Base-by-base conservation (phyloP, 2,888 invertebrate species). In the Emesis russula region DNA sequence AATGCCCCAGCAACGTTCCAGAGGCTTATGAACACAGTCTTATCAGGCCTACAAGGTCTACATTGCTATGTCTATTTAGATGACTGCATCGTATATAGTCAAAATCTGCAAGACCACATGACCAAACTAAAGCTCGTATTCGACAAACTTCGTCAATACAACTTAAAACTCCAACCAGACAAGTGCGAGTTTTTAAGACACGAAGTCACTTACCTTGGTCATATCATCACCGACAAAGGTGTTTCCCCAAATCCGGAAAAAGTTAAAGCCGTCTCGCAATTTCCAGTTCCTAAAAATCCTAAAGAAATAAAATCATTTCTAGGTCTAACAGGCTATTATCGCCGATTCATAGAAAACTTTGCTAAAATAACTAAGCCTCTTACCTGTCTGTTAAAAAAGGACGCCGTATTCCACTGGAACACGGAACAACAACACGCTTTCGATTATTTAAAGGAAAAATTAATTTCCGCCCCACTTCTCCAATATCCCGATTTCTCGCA, bases 171-270 rank as follows among this genome's bases (percentile, higher is more conserved):
- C 15, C 95, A 44, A 11, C 41, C 41, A 11, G 41, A 44, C 41
- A 44, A 44, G 41, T 44, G 41, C 11, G 41, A 44, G 86, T 95
- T 95, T 68, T 71, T 95, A 77, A 44, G 88, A 31, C 88, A 83
- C n/a, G 94, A 95, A 93, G 94, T 96, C 3, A 86, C 90, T 5
- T 96, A 94, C 81, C 80, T 96, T 31, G 96, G 96, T 6, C 96
- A 95, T 73, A 89, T 95, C 13, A 94, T 96, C 15, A 92, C 94
- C 11, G 86, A 90, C 6, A 93, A 96, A 9, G 96, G 95, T 36
- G 90, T 96, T 4, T 93, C 90, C 44, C 96, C 96, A 9, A 94
- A 96, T 86, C 95, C 96, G 0, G 88, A 93, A 7, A 95, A 96
- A 88, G 86, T 95, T 2, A 75, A 86, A 71, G 87, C 89, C 0